Conservation (phyloP, 2,888 invertebrate genomes). For the Drosophila pullipes region DNA sequence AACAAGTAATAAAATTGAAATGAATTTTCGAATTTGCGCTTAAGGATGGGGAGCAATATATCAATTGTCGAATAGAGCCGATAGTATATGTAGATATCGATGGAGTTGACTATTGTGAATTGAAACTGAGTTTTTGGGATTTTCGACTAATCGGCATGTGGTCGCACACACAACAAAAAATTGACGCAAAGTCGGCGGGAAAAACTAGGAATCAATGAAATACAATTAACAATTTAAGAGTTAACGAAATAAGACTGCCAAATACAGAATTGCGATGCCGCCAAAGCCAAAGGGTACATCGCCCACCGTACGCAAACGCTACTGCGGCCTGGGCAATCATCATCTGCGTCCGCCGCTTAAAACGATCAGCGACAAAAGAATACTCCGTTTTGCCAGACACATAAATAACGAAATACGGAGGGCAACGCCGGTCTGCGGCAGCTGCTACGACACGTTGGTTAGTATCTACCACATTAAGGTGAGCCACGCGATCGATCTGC, state of each 20-base stretch:
- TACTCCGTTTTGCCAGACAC: slow-evolving; percentile 48
- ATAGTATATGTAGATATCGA: slow-evolving; percentile 1
- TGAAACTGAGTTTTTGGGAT: neutral
- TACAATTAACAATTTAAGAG: neutral
- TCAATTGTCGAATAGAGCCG: neutral
- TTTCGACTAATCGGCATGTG: neutral
- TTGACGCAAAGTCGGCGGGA: slow-evolving; percentile 33
- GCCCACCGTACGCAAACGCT: slow-evolving; percentile 14
- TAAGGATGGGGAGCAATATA: neutral
- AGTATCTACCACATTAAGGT: slow-evolving; percentile 48
- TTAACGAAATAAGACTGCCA: slow-evolving; percentile 11
- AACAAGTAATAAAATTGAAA: neutral
- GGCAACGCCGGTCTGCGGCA: slow-evolving; percentile 49
- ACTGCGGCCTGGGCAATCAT: slow-evolving; percentile 51
- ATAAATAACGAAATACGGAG: slow-evolving; percentile 44
- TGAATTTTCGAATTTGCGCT: neutral
- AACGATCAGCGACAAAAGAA: slow-evolving; percentile 36
- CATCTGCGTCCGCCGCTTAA: slow-evolving; percentile 23
- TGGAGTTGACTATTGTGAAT: neutral
- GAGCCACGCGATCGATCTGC: slow-evolving; percentile 18
- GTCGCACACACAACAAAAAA: neutral
- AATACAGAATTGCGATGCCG: slow-evolving; percentile 17
- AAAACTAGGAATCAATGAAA: neutral
- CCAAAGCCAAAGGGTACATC: neutral
- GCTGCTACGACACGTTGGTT: slow-evolving; percentile 46